A percentile compares a stretch with the other conserved stretches of the same genome.
These are phyloP conservation scores for Cosmopolites sordidus DNA, from an alignment of 2,888 invertebrate genomes.

Conservation along the genomic window DNA sequence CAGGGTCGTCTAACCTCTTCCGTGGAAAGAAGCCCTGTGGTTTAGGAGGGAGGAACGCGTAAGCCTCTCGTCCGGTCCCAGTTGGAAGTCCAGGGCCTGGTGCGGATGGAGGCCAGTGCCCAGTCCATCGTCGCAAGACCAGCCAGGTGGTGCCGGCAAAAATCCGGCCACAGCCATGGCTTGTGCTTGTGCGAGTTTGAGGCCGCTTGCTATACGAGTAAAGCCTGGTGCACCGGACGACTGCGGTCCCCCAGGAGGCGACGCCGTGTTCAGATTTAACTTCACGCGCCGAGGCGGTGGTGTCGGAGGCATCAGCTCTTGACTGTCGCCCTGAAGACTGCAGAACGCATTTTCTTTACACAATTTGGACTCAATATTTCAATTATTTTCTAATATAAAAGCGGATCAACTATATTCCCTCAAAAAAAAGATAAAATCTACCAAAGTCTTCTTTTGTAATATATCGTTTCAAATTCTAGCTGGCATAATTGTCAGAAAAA, in stretches of 20 bases:
- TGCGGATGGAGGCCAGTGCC: slow-evolving; percentile 26
- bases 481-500: no score
- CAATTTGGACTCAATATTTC: neutral
- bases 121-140: slow-evolving; percentile 26
- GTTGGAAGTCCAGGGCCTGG: slow-evolving; percentile 35
- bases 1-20: slow-evolving; percentile 52
- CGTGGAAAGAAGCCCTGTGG: slow-evolving; percentile 63
- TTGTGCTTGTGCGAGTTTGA: slow-evolving; percentile 67
- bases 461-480: no score
- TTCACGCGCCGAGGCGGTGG: slow-evolving; percentile 54
- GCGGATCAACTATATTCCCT: no score
- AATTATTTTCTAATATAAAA: no score
- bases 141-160: slow-evolving; percentile 51
- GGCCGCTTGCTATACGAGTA: slow-evolving; percentile 63
- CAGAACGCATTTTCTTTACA: slow-evolving; percentile 17
- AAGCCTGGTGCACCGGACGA: slow-evolving; percentile 46
- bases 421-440: no score
- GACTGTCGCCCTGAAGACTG: slow-evolving; percentile 58
- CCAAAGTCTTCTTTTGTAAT: no score
- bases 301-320: slow-evolving; percentile 61
- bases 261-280: slow-evolving; percentile 37
- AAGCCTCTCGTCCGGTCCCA: slow-evolving; percentile 41
- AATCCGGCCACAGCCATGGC: slow-evolving; percentile 71
- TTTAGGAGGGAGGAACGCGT: slow-evolving; percentile 48
- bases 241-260: slow-evolving; percentile 11